phyloP scores from a whole-genome alignment of 2,113 vertebrate species.

The Protomyctophum bolini region DNA sequence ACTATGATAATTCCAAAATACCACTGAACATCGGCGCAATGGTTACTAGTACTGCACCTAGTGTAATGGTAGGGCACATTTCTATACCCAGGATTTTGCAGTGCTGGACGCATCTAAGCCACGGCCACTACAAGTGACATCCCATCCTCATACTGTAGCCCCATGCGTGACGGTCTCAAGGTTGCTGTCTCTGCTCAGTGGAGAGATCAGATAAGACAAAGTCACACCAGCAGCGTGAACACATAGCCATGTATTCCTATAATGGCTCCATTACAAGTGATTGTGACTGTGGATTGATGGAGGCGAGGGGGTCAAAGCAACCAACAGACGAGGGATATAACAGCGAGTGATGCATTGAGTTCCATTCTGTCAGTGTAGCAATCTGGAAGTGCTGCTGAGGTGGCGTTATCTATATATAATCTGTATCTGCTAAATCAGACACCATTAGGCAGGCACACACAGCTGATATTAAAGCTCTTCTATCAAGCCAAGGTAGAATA shows the following conservation, averaged over 20 bases:
- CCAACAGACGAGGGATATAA: neutral
- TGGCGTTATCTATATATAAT: no score
- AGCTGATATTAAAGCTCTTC: neutral
- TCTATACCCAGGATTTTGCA: no score
- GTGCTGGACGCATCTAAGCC: conserved; percentile 11
- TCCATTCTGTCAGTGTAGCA: neutral
- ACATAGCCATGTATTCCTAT: conserved; percentile 22
- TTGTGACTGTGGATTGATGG: neutral
- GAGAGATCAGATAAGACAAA: conserved; percentile 26
- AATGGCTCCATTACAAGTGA: conserved; percentile 29
- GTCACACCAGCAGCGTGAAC: conserved; percentile 26
- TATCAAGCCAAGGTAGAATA: neutral
- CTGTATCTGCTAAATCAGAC: no score
- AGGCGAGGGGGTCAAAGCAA: conserved; percentile 10
- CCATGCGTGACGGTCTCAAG: conserved; percentile 40
- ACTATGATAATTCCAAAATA: no score
- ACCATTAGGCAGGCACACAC: no score
- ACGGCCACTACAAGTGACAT: conserved; percentile 42
- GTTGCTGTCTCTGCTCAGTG: conserved; percentile 38
- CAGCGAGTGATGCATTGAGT: neutral
- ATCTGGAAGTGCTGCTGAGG: no score
- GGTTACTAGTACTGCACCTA: no score
- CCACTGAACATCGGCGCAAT: no score
- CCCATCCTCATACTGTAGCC: conserved; percentile 21
- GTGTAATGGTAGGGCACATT: no score